Evolutionary conservation across 2,888 invertebrate genomes (phyloP), one percentile per base, ranked within the genome.

Genomic region (Hydrotaea cyrtoneurina): DNA sequence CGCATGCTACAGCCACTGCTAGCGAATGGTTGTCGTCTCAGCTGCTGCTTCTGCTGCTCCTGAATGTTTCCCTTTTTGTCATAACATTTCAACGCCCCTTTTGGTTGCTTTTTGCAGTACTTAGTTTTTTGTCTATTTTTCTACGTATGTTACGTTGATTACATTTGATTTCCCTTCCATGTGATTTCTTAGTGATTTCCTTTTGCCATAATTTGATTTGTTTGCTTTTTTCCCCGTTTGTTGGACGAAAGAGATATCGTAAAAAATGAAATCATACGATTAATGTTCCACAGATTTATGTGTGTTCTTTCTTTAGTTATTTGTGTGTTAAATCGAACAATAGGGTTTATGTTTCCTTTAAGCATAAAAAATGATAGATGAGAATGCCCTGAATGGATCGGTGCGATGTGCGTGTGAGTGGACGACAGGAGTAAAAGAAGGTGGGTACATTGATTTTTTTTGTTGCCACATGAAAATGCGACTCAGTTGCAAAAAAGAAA

Each of bases 171-270:
- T 83, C 78, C 72, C 62, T 83, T 79, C 79, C 75, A 57, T 75
- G 78, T 81, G 84, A 84, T 84, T 84, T 84, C 84, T 81, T 84
- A 72, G 78, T 81, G 84, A 84, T 84, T 84, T 84, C 84, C 84
- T 84, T 84, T 84, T 81, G 78, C 84, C 78, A 78, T 81, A 84
- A 81, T 84, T 84, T 81, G 81, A 84, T 81, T 84, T 80, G 73
- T 46, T 78, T n/a, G 72, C 43, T 74, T 66, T 55, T 46, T 26
- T 55, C 53, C 5, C 15, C 62, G 36, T 23, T 21, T 57, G 8
- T 57, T 13, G 19, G n/a, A n/a, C n/a, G n/a, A 31, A 31, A 31
- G 31, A 31, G 31, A 78, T 71, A 74, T 78, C 80, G 78, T 84
- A 84, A 84, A 84, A 84, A 3, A n/a, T n/a, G n/a, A n/a, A 19